Percentiles rank a stretch among this genome's conserved stretches.
Conservation (phyloP, 2,113 vertebrate species). For the Cochlearius cochlearius region DNA sequence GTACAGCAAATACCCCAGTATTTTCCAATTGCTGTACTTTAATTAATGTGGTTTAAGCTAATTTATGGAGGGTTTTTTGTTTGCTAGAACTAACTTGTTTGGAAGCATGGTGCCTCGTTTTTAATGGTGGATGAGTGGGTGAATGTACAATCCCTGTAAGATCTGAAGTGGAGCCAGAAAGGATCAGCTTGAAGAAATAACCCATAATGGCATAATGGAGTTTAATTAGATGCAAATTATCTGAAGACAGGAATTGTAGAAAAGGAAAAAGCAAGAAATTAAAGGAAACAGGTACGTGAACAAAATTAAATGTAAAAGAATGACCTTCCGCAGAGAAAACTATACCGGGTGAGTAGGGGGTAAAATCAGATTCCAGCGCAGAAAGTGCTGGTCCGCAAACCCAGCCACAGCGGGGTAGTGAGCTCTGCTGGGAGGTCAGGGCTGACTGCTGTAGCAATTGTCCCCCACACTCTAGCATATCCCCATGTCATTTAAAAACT, state of each 20-base stretch:
- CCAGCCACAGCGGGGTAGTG: neutral
- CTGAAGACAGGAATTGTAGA: neutral
- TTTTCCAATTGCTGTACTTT: neutral
- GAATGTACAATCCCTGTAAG: neutral
- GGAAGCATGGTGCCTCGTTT: neutral
- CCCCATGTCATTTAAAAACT: neutral
- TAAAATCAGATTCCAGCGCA: neutral
- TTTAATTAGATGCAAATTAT: neutral
- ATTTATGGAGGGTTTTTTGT: neutral
- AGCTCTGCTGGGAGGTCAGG: neutral
- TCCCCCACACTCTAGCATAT: neutral
- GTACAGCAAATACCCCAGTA: neutral
- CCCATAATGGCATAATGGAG: neutral
- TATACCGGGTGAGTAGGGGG: accelerated
- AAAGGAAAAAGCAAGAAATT: neutral
- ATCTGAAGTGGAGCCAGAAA: neutral
- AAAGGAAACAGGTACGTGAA: neutral
- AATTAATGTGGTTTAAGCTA: neutral
- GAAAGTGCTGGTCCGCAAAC: accelerated
- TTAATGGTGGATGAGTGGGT: neutral
- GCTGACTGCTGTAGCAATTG: neutral
- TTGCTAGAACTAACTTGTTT: neutral
- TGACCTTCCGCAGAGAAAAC: neutral
- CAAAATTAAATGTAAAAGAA: neutral
- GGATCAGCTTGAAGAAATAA: neutral